Conservation (phyloP, 2,113 vertebrate species). For the Ursus arctos region DNA sequence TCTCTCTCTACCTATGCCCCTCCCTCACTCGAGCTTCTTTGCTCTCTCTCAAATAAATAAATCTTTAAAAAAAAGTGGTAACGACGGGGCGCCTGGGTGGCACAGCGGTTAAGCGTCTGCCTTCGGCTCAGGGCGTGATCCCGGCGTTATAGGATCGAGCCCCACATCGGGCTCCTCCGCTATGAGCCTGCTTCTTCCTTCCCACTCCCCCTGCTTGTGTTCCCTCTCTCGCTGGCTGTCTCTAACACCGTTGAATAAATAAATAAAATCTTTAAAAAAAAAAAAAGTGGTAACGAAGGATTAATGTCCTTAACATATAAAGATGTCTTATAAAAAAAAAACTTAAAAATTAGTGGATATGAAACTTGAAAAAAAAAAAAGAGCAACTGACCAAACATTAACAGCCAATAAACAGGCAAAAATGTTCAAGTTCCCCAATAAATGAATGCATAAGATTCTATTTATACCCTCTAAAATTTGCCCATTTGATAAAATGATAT, state of each 20-base stretch:
- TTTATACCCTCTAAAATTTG: neutral
- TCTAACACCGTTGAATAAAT: no score
- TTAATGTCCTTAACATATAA: neutral
- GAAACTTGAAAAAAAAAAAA: neutral
- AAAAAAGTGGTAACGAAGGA: neutral
- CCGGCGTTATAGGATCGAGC: no score
- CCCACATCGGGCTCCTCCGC: no score
- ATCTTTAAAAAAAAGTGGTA: neutral
- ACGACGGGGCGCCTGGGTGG: neutral
- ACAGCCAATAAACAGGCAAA: constrained; percentile 8
- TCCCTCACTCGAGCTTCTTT: neutral
- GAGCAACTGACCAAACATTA: neutral
- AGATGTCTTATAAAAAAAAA: neutral
- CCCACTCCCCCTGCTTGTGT: no score
- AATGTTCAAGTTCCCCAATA: neutral
- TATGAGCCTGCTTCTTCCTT: no score
- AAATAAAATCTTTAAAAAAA: no score
- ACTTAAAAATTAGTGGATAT: neutral
- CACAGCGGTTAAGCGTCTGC: no score
- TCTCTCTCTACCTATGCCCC: neutral
- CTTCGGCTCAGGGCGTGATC: no score
- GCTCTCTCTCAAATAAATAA: neutral
- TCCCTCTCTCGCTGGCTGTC: no score
- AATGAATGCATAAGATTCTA: neutral
- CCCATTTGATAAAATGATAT: neutral